phyloP scores from a whole-genome alignment of 2,888 invertebrate genomes.

The Gordius sp. region DNA sequence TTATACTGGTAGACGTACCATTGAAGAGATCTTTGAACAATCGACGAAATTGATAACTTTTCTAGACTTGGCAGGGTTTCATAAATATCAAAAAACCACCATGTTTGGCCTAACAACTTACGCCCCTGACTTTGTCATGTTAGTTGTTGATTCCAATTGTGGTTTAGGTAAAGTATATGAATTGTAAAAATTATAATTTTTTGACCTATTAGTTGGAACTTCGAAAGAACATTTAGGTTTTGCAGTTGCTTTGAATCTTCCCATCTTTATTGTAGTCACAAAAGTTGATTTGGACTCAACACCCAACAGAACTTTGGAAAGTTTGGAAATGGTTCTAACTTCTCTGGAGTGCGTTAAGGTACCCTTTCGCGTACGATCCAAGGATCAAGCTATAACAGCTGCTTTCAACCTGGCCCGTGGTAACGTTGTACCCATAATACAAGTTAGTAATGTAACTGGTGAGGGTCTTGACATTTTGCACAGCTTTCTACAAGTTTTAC shows the following conservation, averaged over 20 bases:
- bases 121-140: constrained; percentile 64
- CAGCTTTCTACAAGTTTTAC: constrained; percentile 54
- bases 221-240: constrained; percentile 71
- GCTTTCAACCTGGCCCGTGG: constrained; percentile 32
- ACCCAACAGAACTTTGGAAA: too few species aligned
- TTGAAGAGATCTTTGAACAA: constrained; percentile 69
- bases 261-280: constrained; percentile 70
- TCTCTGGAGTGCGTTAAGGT: constrained; percentile 37
- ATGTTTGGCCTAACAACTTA: constrained; percentile 74
- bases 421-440: constrained; percentile 30
- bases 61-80: constrained; percentile 78
- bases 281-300: constrained; percentile 56
- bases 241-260: constrained; percentile 35
- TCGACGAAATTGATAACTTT: constrained; percentile 76
- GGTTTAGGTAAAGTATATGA: too few species aligned
- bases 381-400: constrained; percentile 48
- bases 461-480: constrained; percentile 52
- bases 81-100: constrained; percentile 77
- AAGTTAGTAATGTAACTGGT: constrained; percentile 64
- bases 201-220: too few species aligned
- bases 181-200: too few species aligned
- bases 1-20: constrained; percentile 33
- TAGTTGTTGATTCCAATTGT: constrained; percentile 49
- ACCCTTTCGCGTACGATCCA: constrained; percentile 39
- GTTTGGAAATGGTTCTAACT: too few species aligned